Evolutionary conservation across 2,888 invertebrate genomes (phyloP), one percentile per base, ranked within the genome.

Genomic region (Philereme vetulata): DNA sequence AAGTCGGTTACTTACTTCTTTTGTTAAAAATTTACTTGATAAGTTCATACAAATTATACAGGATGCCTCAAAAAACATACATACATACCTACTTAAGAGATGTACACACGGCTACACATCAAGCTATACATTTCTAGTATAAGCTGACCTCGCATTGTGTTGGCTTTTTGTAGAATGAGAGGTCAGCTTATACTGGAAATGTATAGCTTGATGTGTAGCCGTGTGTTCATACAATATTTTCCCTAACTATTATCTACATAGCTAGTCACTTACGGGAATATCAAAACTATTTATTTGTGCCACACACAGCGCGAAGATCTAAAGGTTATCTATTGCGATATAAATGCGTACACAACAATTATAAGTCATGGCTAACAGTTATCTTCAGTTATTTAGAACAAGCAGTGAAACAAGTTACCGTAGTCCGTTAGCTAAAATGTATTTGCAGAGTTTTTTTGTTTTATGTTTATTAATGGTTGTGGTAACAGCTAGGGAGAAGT

Each of bases 251-350:
- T n/a, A 42, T 42, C 5, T 2, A 5, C 36, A 3, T 36, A n/a
- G n/a, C n/a, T n/a, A 36, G 8, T 36, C 10, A 42, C 42, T n/a
- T 8, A n/a, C 42, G 5, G 36, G 36, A 7, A 7, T 7, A 60
- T 56, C 54, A 50, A 51, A 52, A 56, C 2, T 21, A 21, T 47
- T 67, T 71, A 77, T 78, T 80, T 81, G 71, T 77, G 74, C 66
- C 71, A 70, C 66, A 67, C 56, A 56, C 38, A 38, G 38, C 38
- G 38, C 38, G 64, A 64, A 74, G 62, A 74, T 70, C 67, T 70
- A 88, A 82, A 88, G 89, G 89, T 89, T 89, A 89, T 89, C 89
- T 75, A 63, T 75, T 68, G 69, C 67, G 78, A 77, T 81, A 77
- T 80, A 80, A 76, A 76, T 76, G 68, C 47, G 49, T 51, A 56